Base-by-base conservation (phyloP, 2,113 vertebrate species). In the Platichthys stellatus region DNA sequence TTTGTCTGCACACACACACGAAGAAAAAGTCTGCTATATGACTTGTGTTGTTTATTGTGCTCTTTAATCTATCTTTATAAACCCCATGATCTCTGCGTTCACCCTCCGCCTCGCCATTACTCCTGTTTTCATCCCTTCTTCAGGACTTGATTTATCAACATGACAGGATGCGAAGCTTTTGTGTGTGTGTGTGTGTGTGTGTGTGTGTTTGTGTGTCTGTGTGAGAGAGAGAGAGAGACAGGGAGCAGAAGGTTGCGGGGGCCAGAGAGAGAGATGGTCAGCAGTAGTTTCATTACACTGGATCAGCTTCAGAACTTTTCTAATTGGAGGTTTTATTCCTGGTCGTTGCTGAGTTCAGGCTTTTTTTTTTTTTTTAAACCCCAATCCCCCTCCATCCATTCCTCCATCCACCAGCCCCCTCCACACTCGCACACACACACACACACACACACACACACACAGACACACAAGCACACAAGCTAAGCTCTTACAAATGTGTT, bases 271-370 rank as follows among this genome's bases (percentile, higher is more conserved):
- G 40, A 43, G 11, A 35, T 65, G 83, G 85, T 87, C 76, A 83
- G 72, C 71, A 85, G 77, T 81, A 82, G 93, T 92, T 90, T 92
- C 88, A 82, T 90, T 84, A 81, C 65, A 63, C 72, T 63, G 84
- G 86, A 89, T 92, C 90, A 74, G 83, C 81, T 64, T 78, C 87
- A 90, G 81, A 86, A 92, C 90, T 90, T 72, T 90, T 91, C 84
- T 90, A 90, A 93, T 93, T 91, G 90, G 88, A 86, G 92, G 81
- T 89, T 92, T 93, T 83, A 90, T 85, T 87, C 64, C 63, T 82
- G 88, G 72, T 87, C 88, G 60, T 82, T 96, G 96, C 96, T 97
- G 96, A 98, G 95, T 93, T 93, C 94, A 95, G 95, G 83, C 31
- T 85, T 82, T 95, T 95, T 93, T 86, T 74, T 60, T 57, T 85